Conservation (phyloP, 2,113 vertebrate species). For the Macrotis lagotis region DNA sequence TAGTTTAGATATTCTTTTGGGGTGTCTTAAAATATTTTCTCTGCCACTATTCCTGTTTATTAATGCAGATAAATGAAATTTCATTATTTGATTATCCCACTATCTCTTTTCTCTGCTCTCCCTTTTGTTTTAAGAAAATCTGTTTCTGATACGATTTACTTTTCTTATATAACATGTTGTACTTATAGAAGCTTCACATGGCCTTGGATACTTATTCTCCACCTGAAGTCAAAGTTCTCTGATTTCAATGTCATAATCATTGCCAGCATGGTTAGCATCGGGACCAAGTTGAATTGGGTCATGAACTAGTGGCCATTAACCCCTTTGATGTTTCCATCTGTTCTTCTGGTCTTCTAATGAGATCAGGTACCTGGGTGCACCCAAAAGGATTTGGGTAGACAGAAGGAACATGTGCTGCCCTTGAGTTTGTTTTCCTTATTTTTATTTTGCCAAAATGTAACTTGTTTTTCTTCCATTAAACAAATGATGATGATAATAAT, state of each 20-base stretch:
- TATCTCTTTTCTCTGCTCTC: constrained; percentile 37
- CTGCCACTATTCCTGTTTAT: neutral
- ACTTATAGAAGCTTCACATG: neutral
- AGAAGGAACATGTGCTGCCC: constrained; percentile 23
- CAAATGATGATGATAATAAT: neutral
- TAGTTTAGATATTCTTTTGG: constrained; percentile 36
- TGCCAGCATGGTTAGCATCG: constrained; percentile 60
- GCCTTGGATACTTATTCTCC: constrained; percentile 27
- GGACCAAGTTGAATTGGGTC: constrained; percentile 36
- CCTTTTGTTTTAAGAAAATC: neutral
- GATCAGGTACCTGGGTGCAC: constrained; percentile 62
- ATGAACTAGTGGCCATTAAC: constrained; percentile 67
- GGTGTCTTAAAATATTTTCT: neutral
- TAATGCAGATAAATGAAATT: neutral
- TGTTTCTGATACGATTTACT: neutral
- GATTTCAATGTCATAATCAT: constrained; percentile 64
- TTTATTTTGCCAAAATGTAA: constrained; percentile 8
- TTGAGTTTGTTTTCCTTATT: constrained; percentile 44
- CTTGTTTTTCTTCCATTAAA: neutral
- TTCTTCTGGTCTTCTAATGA: constrained; percentile 78
- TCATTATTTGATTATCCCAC: constrained; percentile 27
- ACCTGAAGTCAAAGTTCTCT: constrained; percentile 53
- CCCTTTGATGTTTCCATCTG: constrained; percentile 78
- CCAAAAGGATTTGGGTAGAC: constrained; percentile 55
- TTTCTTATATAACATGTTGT: neutral